Evolutionary conservation across 2,888 invertebrate species (phyloP).

Genomic region (Apeira syringaria): DNA sequence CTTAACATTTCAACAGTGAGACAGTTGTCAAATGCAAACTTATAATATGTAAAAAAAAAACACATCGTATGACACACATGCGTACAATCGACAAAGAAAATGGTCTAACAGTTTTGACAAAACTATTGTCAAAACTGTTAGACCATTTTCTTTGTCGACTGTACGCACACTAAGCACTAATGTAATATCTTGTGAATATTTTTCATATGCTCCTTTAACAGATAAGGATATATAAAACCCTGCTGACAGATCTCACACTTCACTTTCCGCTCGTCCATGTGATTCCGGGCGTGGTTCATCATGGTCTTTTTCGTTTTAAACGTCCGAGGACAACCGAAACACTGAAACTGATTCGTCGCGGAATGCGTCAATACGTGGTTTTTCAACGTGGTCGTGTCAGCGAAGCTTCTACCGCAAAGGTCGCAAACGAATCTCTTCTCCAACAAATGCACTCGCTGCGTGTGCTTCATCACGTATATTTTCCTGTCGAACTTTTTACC

Average conservation of each 20-base stretch:
- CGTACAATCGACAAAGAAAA: too few relatives aligned
- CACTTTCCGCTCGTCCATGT: conserved; percentile 41
- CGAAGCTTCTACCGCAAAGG: conserved; percentile 35
- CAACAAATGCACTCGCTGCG: conserved; percentile 31
- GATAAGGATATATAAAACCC: conserved; percentile 15
- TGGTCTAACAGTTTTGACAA: too few relatives aligned
- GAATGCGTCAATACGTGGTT: conserved; percentile 57
- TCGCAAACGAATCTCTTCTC: conserved; percentile 29
- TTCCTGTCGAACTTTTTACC: conserved; percentile 22
- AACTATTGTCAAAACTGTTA: too few relatives aligned
- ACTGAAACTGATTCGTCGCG: conserved; percentile 42
- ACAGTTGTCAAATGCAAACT: too few relatives aligned
- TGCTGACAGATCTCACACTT: conserved; percentile 20
- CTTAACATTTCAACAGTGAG: too few relatives aligned
- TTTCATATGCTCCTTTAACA: conserved; percentile 17
- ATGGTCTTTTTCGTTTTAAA: conserved; percentile 43
- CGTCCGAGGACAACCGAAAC: conserved; percentile 57
- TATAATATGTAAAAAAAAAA: too few relatives aligned
- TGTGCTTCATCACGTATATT: conserved; percentile 22
- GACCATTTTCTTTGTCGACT: too few relatives aligned
- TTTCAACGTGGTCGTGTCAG: conserved; percentile 48
- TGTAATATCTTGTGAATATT: conserved; percentile 5
- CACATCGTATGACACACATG: too few relatives aligned
- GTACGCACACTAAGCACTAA: too few relatives aligned
- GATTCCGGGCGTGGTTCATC: conserved; percentile 46